A percentile compares a stretch with the other conserved stretches of the same genome.
Evolutionary conservation across 2,113 vertebrate species (phyloP).

Genomic region (Jaculus jaculus): DNA sequence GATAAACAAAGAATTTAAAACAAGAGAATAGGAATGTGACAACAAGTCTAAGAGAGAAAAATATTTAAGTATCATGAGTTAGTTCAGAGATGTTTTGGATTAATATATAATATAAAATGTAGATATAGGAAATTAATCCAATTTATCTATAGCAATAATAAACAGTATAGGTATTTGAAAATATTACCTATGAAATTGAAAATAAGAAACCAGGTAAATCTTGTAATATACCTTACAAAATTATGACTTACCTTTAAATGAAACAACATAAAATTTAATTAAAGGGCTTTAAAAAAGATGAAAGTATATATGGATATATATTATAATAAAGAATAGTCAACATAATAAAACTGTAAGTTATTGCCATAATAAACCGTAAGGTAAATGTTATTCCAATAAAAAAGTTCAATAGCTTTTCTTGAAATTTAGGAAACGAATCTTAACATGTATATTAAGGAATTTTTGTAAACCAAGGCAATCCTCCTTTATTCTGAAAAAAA

Average conservation of each 20-base stretch:
- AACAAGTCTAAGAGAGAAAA: background rate
- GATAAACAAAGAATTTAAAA: no score
- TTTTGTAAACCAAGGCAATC: background rate
- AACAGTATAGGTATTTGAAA: background rate
- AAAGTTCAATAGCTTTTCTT: background rate
- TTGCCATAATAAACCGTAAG: background rate
- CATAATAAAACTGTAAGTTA: slow-evolving; percentile 1
- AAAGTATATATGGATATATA: background rate
- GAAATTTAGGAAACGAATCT: background rate
- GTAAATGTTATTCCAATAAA: background rate
- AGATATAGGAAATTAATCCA: background rate
- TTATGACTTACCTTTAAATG: background rate
- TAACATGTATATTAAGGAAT: background rate
- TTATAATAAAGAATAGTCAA: background rate
- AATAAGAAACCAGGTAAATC: background rate
- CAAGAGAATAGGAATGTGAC: no score
- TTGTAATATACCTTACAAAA: background rate
- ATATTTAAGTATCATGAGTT: background rate
- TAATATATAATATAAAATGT: background rate
- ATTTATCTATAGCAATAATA: background rate
- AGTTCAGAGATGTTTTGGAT: background rate
- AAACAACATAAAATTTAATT: background rate
- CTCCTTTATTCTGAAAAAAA: background rate
- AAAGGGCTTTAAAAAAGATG: background rate
- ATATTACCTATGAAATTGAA: background rate